Evolutionary conservation across 2,797 vertebrate genomes (phyloP).

Genomic region (Fistularia commersonii): DNA sequence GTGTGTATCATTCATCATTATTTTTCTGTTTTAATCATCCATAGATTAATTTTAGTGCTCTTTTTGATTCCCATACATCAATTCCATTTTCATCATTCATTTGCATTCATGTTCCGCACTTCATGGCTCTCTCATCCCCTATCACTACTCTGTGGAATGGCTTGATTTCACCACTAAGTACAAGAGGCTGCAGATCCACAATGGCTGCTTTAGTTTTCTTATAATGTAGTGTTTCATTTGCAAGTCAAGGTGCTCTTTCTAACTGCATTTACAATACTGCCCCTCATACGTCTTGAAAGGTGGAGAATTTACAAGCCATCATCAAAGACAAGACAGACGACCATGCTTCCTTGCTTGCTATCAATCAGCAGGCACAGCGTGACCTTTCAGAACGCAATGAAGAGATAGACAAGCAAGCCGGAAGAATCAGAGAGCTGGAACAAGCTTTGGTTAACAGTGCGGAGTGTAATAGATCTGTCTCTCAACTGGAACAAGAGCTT

Average conservation of each 20-base stretch:
- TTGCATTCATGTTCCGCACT: slow-evolving; percentile 16
- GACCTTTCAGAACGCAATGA: slow-evolving; percentile 80
- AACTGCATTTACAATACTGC: neutral
- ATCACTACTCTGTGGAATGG: slow-evolving; percentile 32
- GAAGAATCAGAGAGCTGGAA: slow-evolving; percentile 81
- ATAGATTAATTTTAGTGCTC: slow-evolving; percentile 9
- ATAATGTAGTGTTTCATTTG: slow-evolving; percentile 8
- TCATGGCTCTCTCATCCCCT: slow-evolving; percentile 16
- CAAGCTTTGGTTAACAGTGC: slow-evolving; percentile 69
- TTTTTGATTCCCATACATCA: slow-evolving; percentile 3
- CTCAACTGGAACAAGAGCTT: slow-evolving; percentile 82
- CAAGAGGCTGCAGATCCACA: slow-evolving; percentile 40
- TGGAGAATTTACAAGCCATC: slow-evolving; percentile 84
- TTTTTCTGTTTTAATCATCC: slow-evolving; percentile 21
- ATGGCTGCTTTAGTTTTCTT: slow-evolving; percentile 36
- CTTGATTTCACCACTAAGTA: slow-evolving; percentile 31
- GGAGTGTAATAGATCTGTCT: slow-evolving; percentile 59
- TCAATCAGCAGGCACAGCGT: slow-evolving; percentile 81
- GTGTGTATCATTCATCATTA: slow-evolving; percentile 28
- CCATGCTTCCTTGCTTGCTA: slow-evolving; percentile 74
- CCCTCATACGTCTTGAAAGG: slow-evolving; percentile 61
- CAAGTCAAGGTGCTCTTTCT: slow-evolving; percentile 4
- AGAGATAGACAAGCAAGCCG: slow-evolving; percentile 83
- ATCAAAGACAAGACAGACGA: slow-evolving; percentile 85
- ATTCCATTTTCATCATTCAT: slow-evolving; percentile 20